Evolutionary conservation across 2,888 invertebrate species (phyloP).

Genomic region (Anoplius nigerrimus): DNA sequence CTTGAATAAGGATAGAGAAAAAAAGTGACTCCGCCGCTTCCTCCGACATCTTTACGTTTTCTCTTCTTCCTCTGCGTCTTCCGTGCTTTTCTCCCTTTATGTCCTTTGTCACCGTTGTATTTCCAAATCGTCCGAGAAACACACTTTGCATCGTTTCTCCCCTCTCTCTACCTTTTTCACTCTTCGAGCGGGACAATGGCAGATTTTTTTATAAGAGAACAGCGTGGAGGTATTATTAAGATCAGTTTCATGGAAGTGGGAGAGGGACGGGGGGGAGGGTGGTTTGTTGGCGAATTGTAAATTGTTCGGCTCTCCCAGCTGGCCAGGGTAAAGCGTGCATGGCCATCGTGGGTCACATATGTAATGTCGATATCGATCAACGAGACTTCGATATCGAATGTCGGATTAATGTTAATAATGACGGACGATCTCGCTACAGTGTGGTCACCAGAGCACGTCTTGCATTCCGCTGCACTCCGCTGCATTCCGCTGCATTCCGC

Average conservation of each 20-base stretch:
- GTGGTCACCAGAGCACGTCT: slow-evolving; percentile 8
- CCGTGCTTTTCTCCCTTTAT: background rate
- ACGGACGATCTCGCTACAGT: slow-evolving; percentile 6
- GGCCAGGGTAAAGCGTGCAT: too few species aligned
- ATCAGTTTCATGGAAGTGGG: too few species aligned
- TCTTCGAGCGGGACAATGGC: background rate
- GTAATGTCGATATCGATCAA: slow-evolving; percentile 34
- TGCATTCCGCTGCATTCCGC: too few species aligned
- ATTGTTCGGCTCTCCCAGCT: too few species aligned
- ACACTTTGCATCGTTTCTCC: slow-evolving; percentile 10
- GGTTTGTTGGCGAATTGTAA: too few species aligned
- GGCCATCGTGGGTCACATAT: background rate
- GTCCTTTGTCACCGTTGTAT: slow-evolving; percentile 15
- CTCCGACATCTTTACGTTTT: slow-evolving; percentile 6
- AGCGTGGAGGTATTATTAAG: too few species aligned
- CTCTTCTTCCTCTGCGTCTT: background rate
- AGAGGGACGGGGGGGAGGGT: too few species aligned
- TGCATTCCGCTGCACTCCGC: too few species aligned
- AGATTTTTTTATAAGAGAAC: background rate
- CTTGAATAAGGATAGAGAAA: background rate
- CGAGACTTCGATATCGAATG: slow-evolving; percentile 33
- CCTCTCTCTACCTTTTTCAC: background rate
- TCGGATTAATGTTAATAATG: slow-evolving; percentile 49
- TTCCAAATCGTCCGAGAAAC: slow-evolving; percentile 44
- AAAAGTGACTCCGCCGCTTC: too few species aligned